phyloP scores from a whole-genome alignment of 1,140 invertebrate species.

The Calliphora vicina region DNA sequence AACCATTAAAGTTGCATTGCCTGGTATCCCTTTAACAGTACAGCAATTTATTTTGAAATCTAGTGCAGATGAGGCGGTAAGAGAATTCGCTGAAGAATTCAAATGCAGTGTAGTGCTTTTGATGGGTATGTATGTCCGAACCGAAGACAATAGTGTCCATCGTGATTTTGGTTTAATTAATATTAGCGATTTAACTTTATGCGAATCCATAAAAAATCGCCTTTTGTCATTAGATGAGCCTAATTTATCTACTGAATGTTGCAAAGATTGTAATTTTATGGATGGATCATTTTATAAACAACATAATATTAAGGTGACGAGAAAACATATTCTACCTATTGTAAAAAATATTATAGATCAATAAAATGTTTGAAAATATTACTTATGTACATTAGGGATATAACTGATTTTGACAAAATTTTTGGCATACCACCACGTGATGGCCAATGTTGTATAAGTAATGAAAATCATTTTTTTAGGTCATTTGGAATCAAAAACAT shows the following conservation, averaged over 20 bases:
- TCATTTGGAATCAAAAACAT: too few relatives aligned
- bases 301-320: conserved; percentile 66
- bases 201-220: conserved; percentile 46
- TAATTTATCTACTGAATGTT: conserved; percentile 42
- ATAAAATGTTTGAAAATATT: conserved; percentile 43
- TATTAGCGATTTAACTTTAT: conserved; percentile 43
- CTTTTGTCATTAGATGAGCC: conserved; percentile 43
- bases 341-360: conserved; percentile 62
- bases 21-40: conserved; percentile 68
- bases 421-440: too few relatives aligned
- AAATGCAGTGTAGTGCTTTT: conserved; percentile 63
- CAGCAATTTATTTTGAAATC: conserved; percentile 65
- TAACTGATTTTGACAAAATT: too few relatives aligned
- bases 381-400: too few relatives aligned
- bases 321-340: conserved; percentile 72
- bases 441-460: too few relatives aligned
- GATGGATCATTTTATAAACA: conserved; percentile 64
- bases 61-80: conserved; percentile 61
- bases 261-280: conserved; percentile 47
- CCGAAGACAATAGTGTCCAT: conserved; percentile 52
- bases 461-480: too few relatives aligned
- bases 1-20: conserved; percentile 66
- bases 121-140: conserved; percentile 66
- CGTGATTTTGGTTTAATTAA: conserved; percentile 67
- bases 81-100: conserved; percentile 63